Evolutionary conservation across 2,113 vertebrate species (phyloP).

Genomic region (Dicerorhinus sumatrensis): DNA sequence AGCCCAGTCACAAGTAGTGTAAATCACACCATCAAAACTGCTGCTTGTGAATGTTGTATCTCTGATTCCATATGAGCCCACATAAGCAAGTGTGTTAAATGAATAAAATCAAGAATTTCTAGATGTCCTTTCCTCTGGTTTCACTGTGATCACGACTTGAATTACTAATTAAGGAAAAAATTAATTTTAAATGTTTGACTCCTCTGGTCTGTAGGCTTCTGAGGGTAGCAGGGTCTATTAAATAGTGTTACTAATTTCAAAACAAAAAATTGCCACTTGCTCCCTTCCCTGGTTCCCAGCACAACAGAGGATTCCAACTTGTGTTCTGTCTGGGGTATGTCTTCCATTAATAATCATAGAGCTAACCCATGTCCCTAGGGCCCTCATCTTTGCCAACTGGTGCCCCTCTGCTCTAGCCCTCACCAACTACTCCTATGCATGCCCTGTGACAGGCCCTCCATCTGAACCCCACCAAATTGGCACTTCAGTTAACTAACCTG

Average conservation of each 20-base stretch:
- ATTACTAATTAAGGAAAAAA: not conserved
- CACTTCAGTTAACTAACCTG: not conserved
- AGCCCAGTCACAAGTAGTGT: not conserved
- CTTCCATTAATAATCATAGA: not conserved
- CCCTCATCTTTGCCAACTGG: not conserved
- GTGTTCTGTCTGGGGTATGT: not conserved
- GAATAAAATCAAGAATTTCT: not conserved
- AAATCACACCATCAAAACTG: not conserved
- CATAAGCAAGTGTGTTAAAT: not conserved
- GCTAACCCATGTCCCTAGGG: not conserved
- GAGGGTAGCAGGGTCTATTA: not conserved
- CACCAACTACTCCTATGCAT: not conserved
- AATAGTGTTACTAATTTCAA: slow-evolving; percentile 6
- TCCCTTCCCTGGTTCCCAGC: not conserved
- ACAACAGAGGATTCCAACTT: not conserved
- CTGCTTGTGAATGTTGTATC: not conserved
- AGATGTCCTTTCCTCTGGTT: not conserved
- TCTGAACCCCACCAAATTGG: not conserved
- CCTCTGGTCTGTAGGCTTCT: not conserved
- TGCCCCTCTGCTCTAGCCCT: not conserved
- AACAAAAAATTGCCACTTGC: not conserved
- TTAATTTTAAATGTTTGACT: not conserved
- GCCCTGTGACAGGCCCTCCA: not conserved
- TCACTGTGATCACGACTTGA: not conserved
- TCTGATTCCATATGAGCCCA: not conserved